phyloP scores from a whole-genome alignment of 2,113 vertebrate genomes.

The Carollia perspicillata region DNA sequence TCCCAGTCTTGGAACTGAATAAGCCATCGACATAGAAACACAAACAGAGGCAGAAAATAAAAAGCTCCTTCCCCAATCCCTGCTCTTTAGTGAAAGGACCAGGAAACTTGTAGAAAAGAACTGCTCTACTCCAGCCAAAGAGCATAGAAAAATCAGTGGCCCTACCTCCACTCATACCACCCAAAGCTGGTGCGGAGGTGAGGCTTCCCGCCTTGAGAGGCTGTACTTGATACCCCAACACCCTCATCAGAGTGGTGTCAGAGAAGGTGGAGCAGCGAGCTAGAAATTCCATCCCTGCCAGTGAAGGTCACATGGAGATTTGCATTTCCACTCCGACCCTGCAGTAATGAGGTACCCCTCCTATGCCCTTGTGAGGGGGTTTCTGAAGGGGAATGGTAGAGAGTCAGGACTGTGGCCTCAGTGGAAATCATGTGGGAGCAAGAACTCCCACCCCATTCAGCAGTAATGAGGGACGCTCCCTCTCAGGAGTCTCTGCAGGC shows the following conservation, averaged over 20 bases:
- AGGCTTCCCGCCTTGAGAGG: accelerated
- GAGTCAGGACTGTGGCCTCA: not conserved
- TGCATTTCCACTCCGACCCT: accelerated
- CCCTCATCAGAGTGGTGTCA: not conserved
- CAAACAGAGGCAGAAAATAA: not conserved
- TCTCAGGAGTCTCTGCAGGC: not conserved
- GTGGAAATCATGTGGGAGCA: not conserved
- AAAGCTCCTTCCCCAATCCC: accelerated
- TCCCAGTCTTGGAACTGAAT: not conserved
- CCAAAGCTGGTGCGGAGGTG: not conserved
- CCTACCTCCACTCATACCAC: accelerated
- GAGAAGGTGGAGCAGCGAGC: not conserved
- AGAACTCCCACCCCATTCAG: not conserved
- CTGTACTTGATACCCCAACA: not conserved
- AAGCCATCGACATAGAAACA: not conserved
- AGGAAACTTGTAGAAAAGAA: not conserved
- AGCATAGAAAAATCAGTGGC: not conserved
- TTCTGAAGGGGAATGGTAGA: not conserved
- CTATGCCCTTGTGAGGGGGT: not conserved
- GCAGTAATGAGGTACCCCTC: not conserved
- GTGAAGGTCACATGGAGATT: not conserved
- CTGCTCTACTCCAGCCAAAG: not conserved
- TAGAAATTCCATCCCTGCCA: not conserved
- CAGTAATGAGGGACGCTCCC: not conserved
- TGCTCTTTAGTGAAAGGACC: not conserved